Conservation (phyloP, 2,113 vertebrate genomes). For the Scomber scombrus region DNA sequence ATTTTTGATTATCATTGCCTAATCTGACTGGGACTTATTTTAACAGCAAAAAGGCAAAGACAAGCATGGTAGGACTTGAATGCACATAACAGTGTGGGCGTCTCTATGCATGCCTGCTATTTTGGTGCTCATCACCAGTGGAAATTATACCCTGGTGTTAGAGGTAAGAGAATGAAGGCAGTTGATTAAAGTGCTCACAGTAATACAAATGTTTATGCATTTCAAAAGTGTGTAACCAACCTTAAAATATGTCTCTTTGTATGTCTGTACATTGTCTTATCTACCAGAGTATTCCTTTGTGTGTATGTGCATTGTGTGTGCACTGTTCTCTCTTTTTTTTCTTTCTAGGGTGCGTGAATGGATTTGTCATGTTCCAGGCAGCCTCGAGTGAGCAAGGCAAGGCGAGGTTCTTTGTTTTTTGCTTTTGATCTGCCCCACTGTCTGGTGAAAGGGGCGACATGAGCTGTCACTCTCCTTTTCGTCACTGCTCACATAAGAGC, state of each 20-base stretch:
- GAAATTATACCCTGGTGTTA: background rate
- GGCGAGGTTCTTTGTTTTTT: constrained; percentile 13
- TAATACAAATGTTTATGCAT: background rate
- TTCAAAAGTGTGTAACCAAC: constrained; percentile 20
- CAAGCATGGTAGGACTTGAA: too few species aligned
- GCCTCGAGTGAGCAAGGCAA: constrained; percentile 35
- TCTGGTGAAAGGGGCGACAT: constrained; percentile 30
- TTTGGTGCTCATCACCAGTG: background rate
- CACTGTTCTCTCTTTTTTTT: background rate
- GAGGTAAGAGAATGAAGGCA: background rate
- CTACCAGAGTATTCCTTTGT: background rate
- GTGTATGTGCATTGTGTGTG: constrained; percentile 11
- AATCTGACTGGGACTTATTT: too few species aligned
- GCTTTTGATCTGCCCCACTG: constrained; percentile 35
- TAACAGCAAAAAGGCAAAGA: too few species aligned
- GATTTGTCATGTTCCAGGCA: constrained; percentile 71
- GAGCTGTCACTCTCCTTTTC: constrained; percentile 51
- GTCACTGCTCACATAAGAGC: constrained; percentile 16
- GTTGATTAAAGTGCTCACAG: constrained; percentile 2
- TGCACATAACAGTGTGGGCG: too few species aligned
- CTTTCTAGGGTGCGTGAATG: constrained; percentile 61
- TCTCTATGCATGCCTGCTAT: too few species aligned
- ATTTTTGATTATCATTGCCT: background rate
- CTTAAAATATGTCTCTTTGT: constrained; percentile 5
- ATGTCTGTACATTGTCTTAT: background rate